Base-by-base conservation (phyloP, 2,888 invertebrate species). In the Drosophila seclusa region DNA sequence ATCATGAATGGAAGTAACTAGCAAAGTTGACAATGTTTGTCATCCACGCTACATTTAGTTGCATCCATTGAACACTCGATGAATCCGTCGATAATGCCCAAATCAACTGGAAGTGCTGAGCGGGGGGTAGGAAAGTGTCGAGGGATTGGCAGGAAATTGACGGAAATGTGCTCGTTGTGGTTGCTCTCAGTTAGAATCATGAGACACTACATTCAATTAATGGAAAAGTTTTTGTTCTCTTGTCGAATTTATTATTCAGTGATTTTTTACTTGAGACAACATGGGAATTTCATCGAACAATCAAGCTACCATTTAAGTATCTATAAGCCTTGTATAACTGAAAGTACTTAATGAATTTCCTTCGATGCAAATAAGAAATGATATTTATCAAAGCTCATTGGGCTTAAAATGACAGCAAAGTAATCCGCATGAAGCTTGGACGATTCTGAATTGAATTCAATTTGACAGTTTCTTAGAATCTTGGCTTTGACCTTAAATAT, bases 41-140 rank as follows among this genome's bases (percentile, higher is more conserved):
- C 80, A 73, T 79, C 70, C 71, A 49, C 83, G 83, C 80, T 69
- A 68, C 72, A 88, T 87, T 87, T 85, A 61, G 32, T 63, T 61
- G 53, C 34, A 64, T 49, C 55, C 64, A 55, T 29, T 62, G 45
- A 55, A 50, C 57, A 63, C 36, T 49, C 36, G 42, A 53, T 36
- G 13, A 36, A 36, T 40, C 38, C 54, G 31, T 49, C 55, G 66
- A 62, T 57, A 60, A 74, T 63, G 63, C 61, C 49, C 10, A 70
- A 70, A 73, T 82, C 73, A 57, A 65, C 40, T 50, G 32, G 7
- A 2, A 8, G 45, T 34, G 54, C 29, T 5, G n/a, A 11, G 10
- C 11, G 54, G 21, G 1, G 0, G 18, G 8, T 18, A 0, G 45
- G 3, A 24, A 64, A 63, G 29, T 11, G 40, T 4, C n/a, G 8